A percentile compares a stretch with the other conserved stretches of the same genome.
phyloP scores from a whole-genome alignment of 1,140 invertebrate species.

The Onthophagus taurus region DNA sequence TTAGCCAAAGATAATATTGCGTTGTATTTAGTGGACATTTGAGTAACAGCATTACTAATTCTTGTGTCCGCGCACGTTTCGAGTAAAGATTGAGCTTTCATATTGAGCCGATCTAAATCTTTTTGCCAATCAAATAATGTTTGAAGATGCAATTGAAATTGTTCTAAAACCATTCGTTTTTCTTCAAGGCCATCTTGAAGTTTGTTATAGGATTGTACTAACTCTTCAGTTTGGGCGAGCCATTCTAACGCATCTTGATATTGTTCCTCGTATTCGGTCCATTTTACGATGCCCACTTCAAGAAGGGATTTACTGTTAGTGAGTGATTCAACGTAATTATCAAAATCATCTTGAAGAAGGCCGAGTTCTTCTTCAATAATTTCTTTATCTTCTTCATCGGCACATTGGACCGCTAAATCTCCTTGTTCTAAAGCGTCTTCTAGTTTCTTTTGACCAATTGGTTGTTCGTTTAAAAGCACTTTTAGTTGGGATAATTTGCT shows the following conservation, averaged over 20 bases:
- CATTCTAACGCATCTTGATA: conserved; percentile 81
- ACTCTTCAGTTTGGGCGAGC: conserved; percentile 76
- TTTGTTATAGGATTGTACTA: conserved; percentile 84
- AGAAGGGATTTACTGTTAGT: conserved; percentile 72
- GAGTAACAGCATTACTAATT: conserved; percentile 87
- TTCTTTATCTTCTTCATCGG: conserved; percentile 77
- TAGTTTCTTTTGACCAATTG: conserved; percentile 71
- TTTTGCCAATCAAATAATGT: conserved; percentile 90
- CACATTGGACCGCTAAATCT: conserved; percentile 69
- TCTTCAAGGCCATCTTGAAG: conserved; percentile 80
- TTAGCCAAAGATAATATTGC: conserved; percentile 83
- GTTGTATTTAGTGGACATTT: conserved; percentile 90
- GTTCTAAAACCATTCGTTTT: conserved; percentile 80
- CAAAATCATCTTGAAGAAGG: conserved; percentile 77
- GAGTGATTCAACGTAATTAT: conserved; percentile 68
- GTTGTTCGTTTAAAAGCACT: conserved; percentile 69
- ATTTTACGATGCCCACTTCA: conserved; percentile 85
- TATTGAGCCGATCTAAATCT: conserved; percentile 83
- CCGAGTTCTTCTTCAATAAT: conserved; percentile 88
- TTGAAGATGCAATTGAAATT: conserved; percentile 84
- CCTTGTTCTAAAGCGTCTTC: conserved; percentile 72
- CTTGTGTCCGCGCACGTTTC: conserved; percentile 89
- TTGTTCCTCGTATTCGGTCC: conserved; percentile 93
- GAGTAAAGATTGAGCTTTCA: conserved; percentile 78
- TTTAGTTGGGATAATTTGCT: conserved; percentile 79